Evolutionary conservation across 2,797 vertebrate genomes (phyloP), one percentile per base, ranked within the genome.

Genomic region (Brachymystax lenok): DNA sequence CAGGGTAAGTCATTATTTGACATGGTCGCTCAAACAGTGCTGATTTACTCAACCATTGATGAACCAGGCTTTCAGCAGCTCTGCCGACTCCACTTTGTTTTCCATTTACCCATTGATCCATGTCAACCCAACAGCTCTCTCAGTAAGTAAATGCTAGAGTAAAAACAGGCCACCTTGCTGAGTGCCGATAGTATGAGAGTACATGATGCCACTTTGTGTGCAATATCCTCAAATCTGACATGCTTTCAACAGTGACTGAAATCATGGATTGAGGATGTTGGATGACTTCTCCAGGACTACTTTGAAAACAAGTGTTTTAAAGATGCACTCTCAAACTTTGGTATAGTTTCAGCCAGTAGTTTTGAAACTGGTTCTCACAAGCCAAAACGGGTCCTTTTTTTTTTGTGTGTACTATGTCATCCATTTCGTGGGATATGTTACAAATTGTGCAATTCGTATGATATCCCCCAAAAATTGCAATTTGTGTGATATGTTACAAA

Each of bases 21-120:
- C 82, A 88, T 83, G 86, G 84, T 80, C 81, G 85, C 80, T 85
- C 4, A 6, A 84, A 76, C 79, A 69, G 64, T 33, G 64, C 59
- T 63, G n/a, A 67, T 30, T 30, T 16, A 67, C 27, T 12, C 78
- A 78, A 83, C 73, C 50, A 80, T 79, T 82, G 76, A 78, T 79
- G 64, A 27, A 67, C 52, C 54, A 75, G 76, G 63, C 66, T 80
- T 85, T 63, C 82, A 75, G 83, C 1, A 5, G 5, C 28, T 33
- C 1, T 33, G 17, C 64, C 14, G 17, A 30, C 64, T 77, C 68
- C 66, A n/a, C 35, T 52, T 63, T 19, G 8, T 35, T 56, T 21
- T 24, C 52, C 7, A 5, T 70, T 63, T 72, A 69, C 75, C 84
- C 77, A 75, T 80, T 76, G 28, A 77, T 75, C 54, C 8, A 74